Base-by-base conservation (phyloP, 2,888 invertebrate genomes). In the Acleris laterana region DNA sequence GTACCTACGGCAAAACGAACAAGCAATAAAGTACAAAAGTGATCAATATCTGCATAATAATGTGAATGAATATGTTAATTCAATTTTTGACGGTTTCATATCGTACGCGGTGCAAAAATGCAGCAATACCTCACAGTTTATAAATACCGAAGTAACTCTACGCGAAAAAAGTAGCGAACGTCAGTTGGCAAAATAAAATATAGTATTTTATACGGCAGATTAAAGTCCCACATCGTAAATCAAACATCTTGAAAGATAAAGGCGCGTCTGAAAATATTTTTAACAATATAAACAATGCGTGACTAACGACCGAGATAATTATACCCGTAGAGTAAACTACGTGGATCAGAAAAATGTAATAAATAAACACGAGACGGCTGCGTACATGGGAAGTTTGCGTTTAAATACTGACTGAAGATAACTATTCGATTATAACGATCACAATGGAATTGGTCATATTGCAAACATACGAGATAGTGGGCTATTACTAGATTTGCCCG, bases 211-310 rank as follows among this genome's bases (percentile, higher is more conserved):
- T 38, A 38, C 38, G 38, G 38, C 38, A 13, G 38, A 46, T 46
- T 46, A n/a, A 46, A 46, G n/a, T 46, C n/a, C 46, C 17, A 32
- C 38, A 28, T 49, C 57, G 44, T 63, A 63, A 42, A 46, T n/a
- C 17, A n/a, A 46, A 46, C 46, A 44, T 56, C 25, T 48, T 49
- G 11, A 57, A 51, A 64, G 64, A 64, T 64, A 64, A 60, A 32
- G 25, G 32, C 19, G 13, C 16, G 46, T 52, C 48, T 46, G 51
- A 44, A 63, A 50, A 51, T 63, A 63, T 52, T n/a, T 46, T 38
- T 44, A 55, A 32, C 22, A 48, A 48, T 52, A 62, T 61, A 65
- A 58, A 67, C 66, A 58, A 11, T 66, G 60, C 19, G 50, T 50
- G 59, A 64, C 49, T 64, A 64, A 64, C 28, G 17, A 28, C 38